phyloP scores from a whole-genome alignment of 64 coral and sea anemone genomes.

The Anthopleura sola region DNA sequence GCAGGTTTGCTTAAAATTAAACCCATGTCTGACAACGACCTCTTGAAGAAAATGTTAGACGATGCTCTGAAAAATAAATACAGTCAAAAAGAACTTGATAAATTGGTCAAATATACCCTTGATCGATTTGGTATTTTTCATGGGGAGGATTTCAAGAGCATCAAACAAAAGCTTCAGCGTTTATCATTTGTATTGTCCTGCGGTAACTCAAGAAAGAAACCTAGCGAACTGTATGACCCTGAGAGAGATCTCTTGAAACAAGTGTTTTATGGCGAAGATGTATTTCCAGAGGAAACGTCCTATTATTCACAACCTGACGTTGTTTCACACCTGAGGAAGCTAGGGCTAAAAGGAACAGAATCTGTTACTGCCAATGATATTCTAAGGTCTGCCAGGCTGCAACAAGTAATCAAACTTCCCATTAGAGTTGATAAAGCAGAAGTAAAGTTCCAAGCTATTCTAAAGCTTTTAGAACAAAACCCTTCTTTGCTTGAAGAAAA shows the following conservation, averaged over 20 bases:
- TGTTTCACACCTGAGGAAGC: neutral
- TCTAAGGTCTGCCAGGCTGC: conserved; percentile 24
- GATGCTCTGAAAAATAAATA: neutral
- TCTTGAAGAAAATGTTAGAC: neutral
- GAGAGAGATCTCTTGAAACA: neutral
- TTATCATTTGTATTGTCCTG: conserved; percentile 15
- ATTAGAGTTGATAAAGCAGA: neutral
- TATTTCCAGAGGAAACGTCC: conserved; percentile 16
- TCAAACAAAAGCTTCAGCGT: neutral
- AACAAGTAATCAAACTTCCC: neutral
- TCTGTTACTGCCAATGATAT: conserved; percentile 46
- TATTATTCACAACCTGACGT: conserved; percentile 9
- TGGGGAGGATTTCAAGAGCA: neutral
- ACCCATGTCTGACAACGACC: neutral
- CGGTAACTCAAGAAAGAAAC: neutral
- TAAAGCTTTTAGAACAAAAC: conserved; percentile 33
- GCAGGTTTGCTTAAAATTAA: neutral
- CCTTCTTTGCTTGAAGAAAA: conserved; percentile 19
- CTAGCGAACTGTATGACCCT: conserved; percentile 26
- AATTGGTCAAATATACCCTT: conserved; percentile 43
- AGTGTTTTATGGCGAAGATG: conserved; percentile 21
- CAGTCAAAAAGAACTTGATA: conserved; percentile 3
- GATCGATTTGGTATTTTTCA: conserved; percentile 35
- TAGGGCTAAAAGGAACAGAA: conserved; percentile 33
- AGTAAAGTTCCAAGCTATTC: conserved; percentile 60